These are phyloP conservation scores for Parazoanthus swiftii DNA, from an alignment of 92 coral and sea anemone species.

Conservation along the genomic window DNA sequence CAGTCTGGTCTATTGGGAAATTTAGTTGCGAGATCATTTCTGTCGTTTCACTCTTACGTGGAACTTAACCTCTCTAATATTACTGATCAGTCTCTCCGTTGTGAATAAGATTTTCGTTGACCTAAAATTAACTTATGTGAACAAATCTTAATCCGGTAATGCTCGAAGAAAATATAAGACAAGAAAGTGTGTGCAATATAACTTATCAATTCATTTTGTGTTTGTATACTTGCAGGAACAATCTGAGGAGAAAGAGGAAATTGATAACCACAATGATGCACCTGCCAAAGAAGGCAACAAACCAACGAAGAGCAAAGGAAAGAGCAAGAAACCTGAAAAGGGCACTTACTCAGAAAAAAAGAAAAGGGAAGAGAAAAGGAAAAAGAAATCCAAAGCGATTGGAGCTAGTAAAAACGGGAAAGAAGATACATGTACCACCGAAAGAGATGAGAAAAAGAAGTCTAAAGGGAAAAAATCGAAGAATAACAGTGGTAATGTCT, in stretches of 20 bases:
- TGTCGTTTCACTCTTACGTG: no score
- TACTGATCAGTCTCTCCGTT: no score
- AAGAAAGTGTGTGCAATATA: background rate
- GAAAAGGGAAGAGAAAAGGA: slow-evolving; percentile 21
- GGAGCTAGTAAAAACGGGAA: background rate
- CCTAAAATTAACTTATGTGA: no score
- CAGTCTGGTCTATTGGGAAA: no score
- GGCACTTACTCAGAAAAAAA: background rate
- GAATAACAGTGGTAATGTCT: background rate
- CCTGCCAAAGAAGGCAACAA: background rate
- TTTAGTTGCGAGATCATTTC: no score
- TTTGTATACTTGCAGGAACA: background rate
- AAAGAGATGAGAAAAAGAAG: background rate
- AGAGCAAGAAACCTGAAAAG: slow-evolving; percentile 1
- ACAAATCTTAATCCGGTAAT: no score
- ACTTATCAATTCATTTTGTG: background rate
- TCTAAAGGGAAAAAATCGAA: background rate
- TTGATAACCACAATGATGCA: background rate
- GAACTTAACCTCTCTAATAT: no score
- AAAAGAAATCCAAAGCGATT: slow-evolving; percentile 19
- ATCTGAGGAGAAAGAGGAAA: background rate
- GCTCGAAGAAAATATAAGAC: background rate
- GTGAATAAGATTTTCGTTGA: no score
- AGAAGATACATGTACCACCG: background rate
- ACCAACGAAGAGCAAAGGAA: background rate